Conservation (phyloP, 1,140 invertebrate species). For the Bombus affinis region DNA sequence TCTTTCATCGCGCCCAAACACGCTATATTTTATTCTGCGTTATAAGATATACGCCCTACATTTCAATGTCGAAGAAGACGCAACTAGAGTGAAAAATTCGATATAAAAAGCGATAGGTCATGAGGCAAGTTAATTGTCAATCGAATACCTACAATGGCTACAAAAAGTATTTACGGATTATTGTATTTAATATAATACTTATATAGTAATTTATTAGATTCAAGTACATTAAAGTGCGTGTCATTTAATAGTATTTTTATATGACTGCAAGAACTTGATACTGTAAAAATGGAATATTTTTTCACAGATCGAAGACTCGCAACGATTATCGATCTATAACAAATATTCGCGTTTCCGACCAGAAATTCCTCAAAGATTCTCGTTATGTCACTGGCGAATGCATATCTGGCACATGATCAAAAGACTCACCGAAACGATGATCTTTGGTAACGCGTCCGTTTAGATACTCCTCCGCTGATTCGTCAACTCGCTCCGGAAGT, state of each 20-base stretch:
- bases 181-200: too few relatives aligned
- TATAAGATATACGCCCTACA: not conserved
- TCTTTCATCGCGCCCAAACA: too few relatives aligned
- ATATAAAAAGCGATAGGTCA: too few relatives aligned
- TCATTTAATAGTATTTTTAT: too few relatives aligned
- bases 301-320: not conserved
- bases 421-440: conserved; percentile 55
- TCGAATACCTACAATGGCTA: too few relatives aligned
- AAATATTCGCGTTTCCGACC: not conserved
- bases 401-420: conserved; percentile 53
- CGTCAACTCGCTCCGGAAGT: conserved; percentile 1
- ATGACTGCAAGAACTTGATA: too few relatives aligned
- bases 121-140: too few relatives aligned
- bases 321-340: not conserved
- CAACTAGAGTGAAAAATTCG: not conserved
- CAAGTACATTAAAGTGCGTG: too few relatives aligned
- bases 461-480: conserved; percentile 6
- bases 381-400: conserved; percentile 46
- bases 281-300: not conserved
- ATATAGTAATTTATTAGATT: too few relatives aligned
- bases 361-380: not conserved
- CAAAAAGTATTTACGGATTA: too few relatives aligned
- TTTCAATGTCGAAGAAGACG: not conserved
- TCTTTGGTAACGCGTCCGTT: conserved; percentile 19
- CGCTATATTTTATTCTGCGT: not conserved